phyloP scores from a whole-genome alignment of 2,797 vertebrate genomes.

The Megalops cyprinoides region DNA sequence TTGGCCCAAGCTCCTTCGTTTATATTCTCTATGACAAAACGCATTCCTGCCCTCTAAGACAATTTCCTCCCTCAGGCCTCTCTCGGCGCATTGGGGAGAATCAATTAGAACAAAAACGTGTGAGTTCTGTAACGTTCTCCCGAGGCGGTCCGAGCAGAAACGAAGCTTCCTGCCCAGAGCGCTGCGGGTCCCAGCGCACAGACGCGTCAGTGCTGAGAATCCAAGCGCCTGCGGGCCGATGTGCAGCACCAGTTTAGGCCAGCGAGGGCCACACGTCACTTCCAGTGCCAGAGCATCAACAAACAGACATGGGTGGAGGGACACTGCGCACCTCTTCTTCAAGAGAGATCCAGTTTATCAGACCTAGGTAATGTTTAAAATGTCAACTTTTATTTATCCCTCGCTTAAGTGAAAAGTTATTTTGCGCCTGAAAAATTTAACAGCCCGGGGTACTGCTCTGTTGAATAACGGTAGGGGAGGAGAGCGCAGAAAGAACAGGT shows the following conservation, averaged over 20 bases:
- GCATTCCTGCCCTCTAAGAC: slow-evolving; percentile 34
- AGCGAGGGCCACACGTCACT: not conserved
- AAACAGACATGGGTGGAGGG: not conserved
- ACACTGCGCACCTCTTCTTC: not conserved
- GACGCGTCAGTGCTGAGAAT: not conserved
- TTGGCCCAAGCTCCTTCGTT: slow-evolving; percentile 18
- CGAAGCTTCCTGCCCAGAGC: not conserved
- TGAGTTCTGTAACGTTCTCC: not conserved
- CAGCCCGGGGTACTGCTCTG: not conserved
- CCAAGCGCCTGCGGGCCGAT: not conserved
- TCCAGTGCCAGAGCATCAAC: not conserved
- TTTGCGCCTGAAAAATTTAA: not conserved
- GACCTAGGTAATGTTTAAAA: not conserved
- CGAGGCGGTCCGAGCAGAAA: not conserved
- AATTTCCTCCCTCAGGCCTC: slow-evolving; percentile 30
- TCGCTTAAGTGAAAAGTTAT: not conserved
- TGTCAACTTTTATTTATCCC: too few relatives aligned
- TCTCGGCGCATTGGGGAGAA: not conserved
- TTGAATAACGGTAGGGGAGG: not conserved
- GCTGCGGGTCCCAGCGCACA: not conserved
- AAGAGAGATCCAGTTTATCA: not conserved
- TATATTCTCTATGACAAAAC: slow-evolving; percentile 31
- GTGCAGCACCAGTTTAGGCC: not conserved
- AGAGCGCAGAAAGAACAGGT: not conserved
- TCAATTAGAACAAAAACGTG: not conserved